Conservation (phyloP, 92 coral and sea anemone species). For the Zoanthus solanderi region DNA sequence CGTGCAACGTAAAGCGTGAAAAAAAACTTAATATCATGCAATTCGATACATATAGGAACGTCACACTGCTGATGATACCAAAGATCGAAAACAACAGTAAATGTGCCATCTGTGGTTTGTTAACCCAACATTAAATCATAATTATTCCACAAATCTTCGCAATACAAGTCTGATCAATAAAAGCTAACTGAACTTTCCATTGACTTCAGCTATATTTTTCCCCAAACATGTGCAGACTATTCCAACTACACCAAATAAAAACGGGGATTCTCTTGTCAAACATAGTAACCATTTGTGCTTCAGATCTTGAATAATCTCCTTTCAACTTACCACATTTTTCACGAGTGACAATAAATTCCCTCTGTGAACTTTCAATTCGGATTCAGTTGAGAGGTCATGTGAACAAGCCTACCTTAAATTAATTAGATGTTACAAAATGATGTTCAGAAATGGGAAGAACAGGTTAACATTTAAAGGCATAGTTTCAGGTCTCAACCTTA, state of each 20-base stretch:
- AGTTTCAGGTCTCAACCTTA: constrained; percentile 4
- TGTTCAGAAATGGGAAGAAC: too few species aligned
- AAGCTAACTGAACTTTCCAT: constrained; percentile 1
- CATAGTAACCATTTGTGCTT: constrained; percentile 19
- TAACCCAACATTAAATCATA: constrained; percentile 16
- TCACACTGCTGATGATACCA: background rate
- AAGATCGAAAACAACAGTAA: background rate
- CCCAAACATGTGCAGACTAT: constrained; percentile 3
- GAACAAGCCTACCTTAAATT: constrained; percentile 8
- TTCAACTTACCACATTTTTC: constrained; percentile 2
- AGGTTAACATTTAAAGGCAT: background rate
- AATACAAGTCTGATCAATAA: constrained; percentile 16
- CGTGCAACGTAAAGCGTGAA: too few species aligned
- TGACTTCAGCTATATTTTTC: too few species aligned
- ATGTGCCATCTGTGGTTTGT: constrained; percentile 6
- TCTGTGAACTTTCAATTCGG: background rate
- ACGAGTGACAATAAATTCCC: constrained; percentile 14
- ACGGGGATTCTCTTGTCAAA: constrained; percentile 23
- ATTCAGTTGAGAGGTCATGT: constrained; percentile 5
- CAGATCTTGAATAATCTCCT: constrained; percentile 11
- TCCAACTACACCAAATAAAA: constrained; percentile 20
- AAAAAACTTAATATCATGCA: too few species aligned
- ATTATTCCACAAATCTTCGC: background rate
- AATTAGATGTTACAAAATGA: background rate
- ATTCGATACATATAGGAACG: too few species aligned